phyloP scores from a whole-genome alignment of 2,888 invertebrate species.

The Drosophila neotestacea region DNA sequence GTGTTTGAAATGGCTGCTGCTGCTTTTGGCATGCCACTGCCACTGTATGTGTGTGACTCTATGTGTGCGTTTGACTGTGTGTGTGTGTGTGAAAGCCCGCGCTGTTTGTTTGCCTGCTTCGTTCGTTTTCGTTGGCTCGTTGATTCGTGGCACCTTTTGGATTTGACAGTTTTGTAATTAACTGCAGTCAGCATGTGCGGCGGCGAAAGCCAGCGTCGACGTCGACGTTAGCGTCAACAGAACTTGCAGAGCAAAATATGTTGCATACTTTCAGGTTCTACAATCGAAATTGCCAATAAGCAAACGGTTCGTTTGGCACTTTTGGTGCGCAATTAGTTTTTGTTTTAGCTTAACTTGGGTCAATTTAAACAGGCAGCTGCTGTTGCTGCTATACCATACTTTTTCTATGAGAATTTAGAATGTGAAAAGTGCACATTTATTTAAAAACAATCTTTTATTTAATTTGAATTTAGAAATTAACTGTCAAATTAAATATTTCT shows the following conservation, averaged over 20 bases:
- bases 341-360: slow-evolving; percentile 41
- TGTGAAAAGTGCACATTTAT: background rate
- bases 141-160: slow-evolving; percentile 83
- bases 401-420: background rate
- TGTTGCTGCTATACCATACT: slow-evolving; percentile 11
- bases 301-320: slow-evolving; percentile 60
- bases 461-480: background rate
- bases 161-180: slow-evolving; percentile 86
- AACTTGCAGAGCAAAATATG: slow-evolving; percentile 48
- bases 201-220: slow-evolving; percentile 16
- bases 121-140: slow-evolving; percentile 61
- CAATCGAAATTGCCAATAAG: slow-evolving; percentile 68
- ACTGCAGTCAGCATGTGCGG: slow-evolving; percentile 82
- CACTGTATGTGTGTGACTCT: slow-evolving; percentile 11
- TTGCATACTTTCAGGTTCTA: slow-evolving; percentile 73
- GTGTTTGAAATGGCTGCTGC: slow-evolving; percentile 56
- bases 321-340: slow-evolving; percentile 65
- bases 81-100: slow-evolving; percentile 30
- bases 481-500: background rate
- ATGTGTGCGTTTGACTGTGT: slow-evolving; percentile 23
- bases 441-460: background rate
- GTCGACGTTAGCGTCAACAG: slow-evolving; percentile 8
- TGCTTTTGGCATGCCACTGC: slow-evolving; percentile 61
- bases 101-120: slow-evolving; percentile 57
- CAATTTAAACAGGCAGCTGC: slow-evolving; percentile 20